Evolutionary conservation across 2,888 invertebrate genomes (phyloP).

Genomic region (Drosophila suboccidentalis): DNA sequence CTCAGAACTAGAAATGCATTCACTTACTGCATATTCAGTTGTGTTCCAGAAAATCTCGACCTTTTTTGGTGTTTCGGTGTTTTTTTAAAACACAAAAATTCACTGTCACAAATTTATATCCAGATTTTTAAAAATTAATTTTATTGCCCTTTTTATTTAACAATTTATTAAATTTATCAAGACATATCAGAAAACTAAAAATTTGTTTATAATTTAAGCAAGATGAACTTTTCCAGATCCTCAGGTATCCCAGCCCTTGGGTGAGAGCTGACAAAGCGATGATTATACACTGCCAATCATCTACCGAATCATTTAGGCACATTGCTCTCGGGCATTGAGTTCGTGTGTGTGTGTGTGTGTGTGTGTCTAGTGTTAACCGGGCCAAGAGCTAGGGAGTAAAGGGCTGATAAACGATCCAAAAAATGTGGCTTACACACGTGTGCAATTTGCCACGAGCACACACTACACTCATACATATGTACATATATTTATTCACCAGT

Average conservation of each 20-base stretch:
- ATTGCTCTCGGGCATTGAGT: neutral
- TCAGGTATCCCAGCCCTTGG: neutral
- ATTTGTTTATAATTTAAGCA: too few species aligned
- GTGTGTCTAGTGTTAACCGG: neutral
- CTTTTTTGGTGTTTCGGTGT: too few species aligned
- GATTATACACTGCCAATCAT: conserved; percentile 56
- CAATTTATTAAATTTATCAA: too few species aligned
- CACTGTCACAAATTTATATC: too few species aligned
- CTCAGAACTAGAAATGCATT: neutral
- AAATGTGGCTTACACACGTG: conserved; percentile 50
- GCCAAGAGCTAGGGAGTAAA: neutral
- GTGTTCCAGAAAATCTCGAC: too few species aligned
- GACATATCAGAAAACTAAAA: too few species aligned
- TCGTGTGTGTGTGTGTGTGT: neutral
- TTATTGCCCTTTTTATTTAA: too few species aligned
- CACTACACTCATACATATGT: neutral
- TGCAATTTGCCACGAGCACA: conserved; percentile 2
- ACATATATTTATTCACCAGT: neutral
- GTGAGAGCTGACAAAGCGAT: neutral
- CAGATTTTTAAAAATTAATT: too few species aligned
- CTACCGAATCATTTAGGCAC: conserved; percentile 13
- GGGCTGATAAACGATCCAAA: conserved; percentile 45
- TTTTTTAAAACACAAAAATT: too few species aligned
- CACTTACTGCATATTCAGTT: neutral
- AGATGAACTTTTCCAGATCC: too few species aligned